A percentile compares a stretch with the other conserved stretches of the same genome.
Evolutionary conservation across 2,113 vertebrate species (phyloP).

Genomic region (Bos javanicus): DNA sequence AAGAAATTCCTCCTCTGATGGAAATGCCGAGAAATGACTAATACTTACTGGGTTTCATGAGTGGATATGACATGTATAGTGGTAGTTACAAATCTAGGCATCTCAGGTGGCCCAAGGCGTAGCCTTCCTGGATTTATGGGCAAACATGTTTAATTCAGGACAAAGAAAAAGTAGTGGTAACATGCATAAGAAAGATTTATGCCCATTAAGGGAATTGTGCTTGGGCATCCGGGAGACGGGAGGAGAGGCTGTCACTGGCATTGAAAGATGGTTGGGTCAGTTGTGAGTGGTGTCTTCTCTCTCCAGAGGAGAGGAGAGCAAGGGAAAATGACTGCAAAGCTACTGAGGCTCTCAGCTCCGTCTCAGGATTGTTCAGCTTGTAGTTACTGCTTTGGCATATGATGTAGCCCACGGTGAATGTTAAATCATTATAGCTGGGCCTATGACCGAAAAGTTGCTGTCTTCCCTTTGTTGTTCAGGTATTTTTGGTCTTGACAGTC

Average conservation of each 20-base stretch:
- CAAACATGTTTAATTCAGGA: background rate
- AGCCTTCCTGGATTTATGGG: background rate
- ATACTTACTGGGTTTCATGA: background rate
- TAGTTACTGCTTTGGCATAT: background rate
- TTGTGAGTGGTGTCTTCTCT: background rate
- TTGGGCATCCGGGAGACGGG: background rate
- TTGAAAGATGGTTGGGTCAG: background rate
- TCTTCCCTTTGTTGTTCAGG: background rate
- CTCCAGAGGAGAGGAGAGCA: background rate
- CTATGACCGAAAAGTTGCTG: background rate
- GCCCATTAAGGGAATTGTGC: background rate
- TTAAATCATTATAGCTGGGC: background rate
- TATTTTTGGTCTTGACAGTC: background rate
- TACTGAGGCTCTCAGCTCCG: background rate
- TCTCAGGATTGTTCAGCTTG: background rate
- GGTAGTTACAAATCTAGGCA: conserved; percentile 9
- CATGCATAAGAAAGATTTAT: background rate
- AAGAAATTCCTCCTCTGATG: background rate
- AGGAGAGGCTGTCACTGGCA: background rate
- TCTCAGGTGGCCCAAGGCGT: background rate
- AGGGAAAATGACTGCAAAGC: background rate
- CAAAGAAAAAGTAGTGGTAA: background rate
- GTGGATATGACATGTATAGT: background rate
- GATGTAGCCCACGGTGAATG: background rate
- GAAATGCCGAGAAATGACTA: background rate